Base-by-base conservation (phyloP, 2,113 vertebrate species). In the Mastomys natalensis region DNA sequence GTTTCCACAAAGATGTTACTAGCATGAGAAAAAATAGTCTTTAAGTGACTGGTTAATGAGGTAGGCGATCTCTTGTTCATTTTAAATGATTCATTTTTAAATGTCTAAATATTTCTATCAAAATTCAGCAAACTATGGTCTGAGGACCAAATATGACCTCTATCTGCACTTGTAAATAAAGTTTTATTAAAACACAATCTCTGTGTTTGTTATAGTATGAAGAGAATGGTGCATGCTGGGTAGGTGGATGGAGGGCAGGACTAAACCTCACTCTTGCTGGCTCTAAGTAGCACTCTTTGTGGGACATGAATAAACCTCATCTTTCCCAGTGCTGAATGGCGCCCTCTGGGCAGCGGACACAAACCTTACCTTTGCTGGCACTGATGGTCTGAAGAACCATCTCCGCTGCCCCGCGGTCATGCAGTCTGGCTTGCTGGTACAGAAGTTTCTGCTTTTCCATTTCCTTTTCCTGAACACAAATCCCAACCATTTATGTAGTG, bases 401-500 rank as follows among this genome's bases (percentile, higher is more conserved):
- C 97, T 99, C 99, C 0, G 99, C 99, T 72, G 99, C 99, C 8
- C 99, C 99, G 0, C 99, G 99, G 93, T 99, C 99, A 3, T 99
- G 99, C 0, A 99, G 98, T 88, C 99, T 98, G 92, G 99, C 99
- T 98, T 99, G 99, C 91, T 99, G 99, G 97, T 99, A 99, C 2
- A 99, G 98, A 94, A 99, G 98, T 97, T 99, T 99, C 98, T 99
- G 99, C 97, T 99, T 99, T 98, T 99, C 99, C 99, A 99, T 99
- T 98, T 99, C 99, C 74, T 99, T 99, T 98, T 99, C 99, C 99
- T 99, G 96, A 98, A 98, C 93, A 98, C 97, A 99, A 98, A 98
- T 89, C 96, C 98, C 98, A 93, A 97, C 95, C 97, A 93, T 98
- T 99, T 98, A 98, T 98, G 68, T 98, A 96, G 97, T 72, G 31